Percentiles rank a stretch among this genome's conserved stretches.
Conservation (phyloP, 2,113 vertebrate species). For the Pholis gunnellus region DNA sequence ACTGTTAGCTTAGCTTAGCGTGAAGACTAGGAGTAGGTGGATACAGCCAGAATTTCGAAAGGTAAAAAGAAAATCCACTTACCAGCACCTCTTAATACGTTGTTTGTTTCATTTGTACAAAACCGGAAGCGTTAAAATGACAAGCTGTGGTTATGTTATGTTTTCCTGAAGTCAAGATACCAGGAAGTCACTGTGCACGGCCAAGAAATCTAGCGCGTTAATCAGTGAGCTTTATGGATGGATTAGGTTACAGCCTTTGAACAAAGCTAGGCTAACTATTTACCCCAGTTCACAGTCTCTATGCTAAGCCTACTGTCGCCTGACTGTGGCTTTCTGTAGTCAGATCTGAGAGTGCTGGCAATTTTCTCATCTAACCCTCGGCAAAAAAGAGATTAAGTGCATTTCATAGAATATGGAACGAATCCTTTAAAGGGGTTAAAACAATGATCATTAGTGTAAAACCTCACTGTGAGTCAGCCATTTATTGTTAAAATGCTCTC, state of each 20-base stretch:
- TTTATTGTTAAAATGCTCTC: constrained; percentile 15
- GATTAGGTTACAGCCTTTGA: neutral
- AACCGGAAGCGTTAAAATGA: neutral
- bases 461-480: neutral
- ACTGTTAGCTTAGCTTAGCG: neutral
- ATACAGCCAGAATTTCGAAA: neutral
- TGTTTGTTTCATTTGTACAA: neutral
- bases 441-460: neutral
- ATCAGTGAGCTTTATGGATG: neutral
- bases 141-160: neutral
- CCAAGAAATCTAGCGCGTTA: neutral
- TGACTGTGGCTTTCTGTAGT: neutral
- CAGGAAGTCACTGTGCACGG: neutral
- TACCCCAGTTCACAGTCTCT: neutral
- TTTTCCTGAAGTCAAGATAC: neutral
- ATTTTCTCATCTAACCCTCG: constrained; percentile 7
- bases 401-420: neutral
- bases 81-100: neutral
- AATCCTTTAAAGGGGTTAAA: neutral
- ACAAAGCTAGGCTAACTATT: neutral
- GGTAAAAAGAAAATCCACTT: neutral
- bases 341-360: neutral
- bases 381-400: neutral
- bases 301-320: too few species aligned
- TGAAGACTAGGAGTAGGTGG: neutral